A percentile compares a stretch with the other conserved stretches of the same genome.
Conservation (phyloP, 2,113 vertebrate species). For the pig (Sus scrofa) region T2T-Sscrofa CM000824.6:118636001-118636500, state of each 20-base stretch:
- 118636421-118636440: background rate
- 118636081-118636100: background rate
- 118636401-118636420: background rate
- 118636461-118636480: background rate
- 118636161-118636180: background rate
- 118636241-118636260: background rate
- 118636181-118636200: background rate
- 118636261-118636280: background rate
- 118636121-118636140: background rate
- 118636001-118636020: background rate
- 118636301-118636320: background rate
- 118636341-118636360: background rate
- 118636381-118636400: background rate
- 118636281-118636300: background rate
- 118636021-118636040: conserved; percentile 41
- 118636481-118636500: background rate
- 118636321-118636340: background rate
- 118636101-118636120: background rate
- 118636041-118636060: background rate
- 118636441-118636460: background rate
- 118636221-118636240: background rate
- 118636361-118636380: background rate
- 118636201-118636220: background rate
- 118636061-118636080: background rate
- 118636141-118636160: background rate